phyloP scores from a whole-genome alignment of 2,888 invertebrate genomes.

The Nesidiocoris tenuis region DNA sequence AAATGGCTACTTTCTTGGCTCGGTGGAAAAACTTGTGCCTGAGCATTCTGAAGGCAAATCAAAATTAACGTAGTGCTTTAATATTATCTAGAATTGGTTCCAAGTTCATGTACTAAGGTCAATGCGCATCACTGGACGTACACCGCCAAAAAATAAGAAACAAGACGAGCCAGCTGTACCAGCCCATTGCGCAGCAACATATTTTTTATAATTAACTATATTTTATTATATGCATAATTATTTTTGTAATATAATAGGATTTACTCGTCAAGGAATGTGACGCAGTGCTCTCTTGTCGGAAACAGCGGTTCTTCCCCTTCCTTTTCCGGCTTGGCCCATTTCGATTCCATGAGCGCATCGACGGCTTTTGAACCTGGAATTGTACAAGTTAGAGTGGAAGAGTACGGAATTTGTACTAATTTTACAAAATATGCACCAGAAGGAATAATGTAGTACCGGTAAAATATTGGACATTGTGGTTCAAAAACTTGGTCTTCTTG shows the following conservation, averaged over 20 bases:
- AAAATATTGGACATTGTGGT: slow-evolving; percentile 96
- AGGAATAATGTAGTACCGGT: no score
- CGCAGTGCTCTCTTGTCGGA: slow-evolving; percentile 74
- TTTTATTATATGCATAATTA: not conserved
- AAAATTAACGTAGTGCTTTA: no score
- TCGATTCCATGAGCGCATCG: slow-evolving; percentile 86
- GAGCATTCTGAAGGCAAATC: slow-evolving; percentile 71
- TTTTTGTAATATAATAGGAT: slow-evolving; percentile 33
- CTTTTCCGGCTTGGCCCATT: slow-evolving; percentile 67
- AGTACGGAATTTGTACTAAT: no score
- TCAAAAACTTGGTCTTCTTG: slow-evolving; percentile 93
- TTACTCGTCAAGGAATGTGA: slow-evolving; percentile 71
- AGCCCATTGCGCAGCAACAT: no score
- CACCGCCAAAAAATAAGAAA: no score
- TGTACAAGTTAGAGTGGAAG: not conserved
- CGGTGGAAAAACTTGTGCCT: slow-evolving; percentile 94
- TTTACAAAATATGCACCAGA: no score
- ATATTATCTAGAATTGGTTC: no score
- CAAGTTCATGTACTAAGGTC: no score
- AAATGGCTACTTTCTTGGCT: slow-evolving; percentile 77
- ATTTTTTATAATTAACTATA: no score
- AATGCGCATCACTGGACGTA: no score
- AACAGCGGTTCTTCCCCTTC: slow-evolving; percentile 72
- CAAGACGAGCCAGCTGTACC: no score
- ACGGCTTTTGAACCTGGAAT: slow-evolving; percentile 77